Base-by-base conservation (phyloP, 2,888 invertebrate genomes). In the Lasius fuliginosus region DNA sequence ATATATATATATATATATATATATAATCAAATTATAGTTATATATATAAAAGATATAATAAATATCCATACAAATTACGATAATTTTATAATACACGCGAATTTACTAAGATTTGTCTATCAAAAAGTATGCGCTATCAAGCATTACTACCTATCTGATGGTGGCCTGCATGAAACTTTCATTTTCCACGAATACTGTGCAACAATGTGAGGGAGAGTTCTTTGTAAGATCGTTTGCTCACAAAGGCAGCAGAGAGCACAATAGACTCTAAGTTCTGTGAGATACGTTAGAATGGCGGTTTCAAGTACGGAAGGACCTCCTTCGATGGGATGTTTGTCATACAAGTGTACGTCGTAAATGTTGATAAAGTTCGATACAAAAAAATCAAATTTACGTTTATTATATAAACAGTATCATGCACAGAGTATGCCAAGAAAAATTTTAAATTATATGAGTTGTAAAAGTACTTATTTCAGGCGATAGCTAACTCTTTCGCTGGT, bases 101-200 rank as follows among this genome's bases (percentile, higher is more conserved):
- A 46, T 60, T 46, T 23, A 62, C 15, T 42, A 73, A 71, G 27
- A 71, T 60, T 77, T 68, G 53, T 81, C 46, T 46, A 58, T 18
- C 71, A 60, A 79, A 60, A 27, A 58, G 12, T 60, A 49, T 58
- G n/a, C 12, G 18, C 40, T 53, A 69, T 53, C 53, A 53, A 23
- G 30, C 46, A 53, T 67, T 68, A 36, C 68, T 68, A 82, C 53
- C 81, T 40, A 60, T 74, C 82, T 85, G 83, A 81, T 68, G 42
- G 58, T 85, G 84, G 83, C 79, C 86, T 86, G 89, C 88, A 92
- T 93, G 91, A 92, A 92, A 93, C 92, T 93, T 92, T 92, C 92
- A 92, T 93, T 92, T 92, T 91, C 92, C 89, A 85, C 83, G 85
- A 82, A 88, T 87, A 89, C 90, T 87, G 89, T 87, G 87, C 86